Evolutionary conservation across 2,797 vertebrate species (phyloP).

Genomic region (Paratrypauchen microcephalus): DNA sequence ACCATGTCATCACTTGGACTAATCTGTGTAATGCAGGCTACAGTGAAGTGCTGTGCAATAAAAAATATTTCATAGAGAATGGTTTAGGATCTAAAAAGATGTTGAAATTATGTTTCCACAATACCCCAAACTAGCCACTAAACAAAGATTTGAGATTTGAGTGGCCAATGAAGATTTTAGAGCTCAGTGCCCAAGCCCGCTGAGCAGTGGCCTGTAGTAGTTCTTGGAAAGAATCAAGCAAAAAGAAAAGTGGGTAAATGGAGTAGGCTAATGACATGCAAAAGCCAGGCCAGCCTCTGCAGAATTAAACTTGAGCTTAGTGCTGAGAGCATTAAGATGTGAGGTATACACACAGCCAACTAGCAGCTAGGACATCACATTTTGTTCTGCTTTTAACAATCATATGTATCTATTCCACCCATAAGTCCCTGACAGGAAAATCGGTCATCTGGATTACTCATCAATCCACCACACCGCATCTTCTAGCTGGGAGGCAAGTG

Average conservation of each 20-base stretch:
- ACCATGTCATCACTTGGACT: neutral
- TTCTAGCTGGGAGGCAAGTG: neutral
- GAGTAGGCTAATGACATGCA: conserved; percentile 8
- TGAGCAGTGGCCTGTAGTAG: neutral
- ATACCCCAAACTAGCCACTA: neutral
- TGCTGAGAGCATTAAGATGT: neutral
- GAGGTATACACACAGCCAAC: neutral
- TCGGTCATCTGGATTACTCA: too few species aligned
- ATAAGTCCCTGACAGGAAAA: too few species aligned
- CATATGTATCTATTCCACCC: neutral
- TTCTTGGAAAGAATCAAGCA: neutral
- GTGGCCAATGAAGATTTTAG: too few species aligned
- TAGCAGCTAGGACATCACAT: neutral
- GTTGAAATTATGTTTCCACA: neutral
- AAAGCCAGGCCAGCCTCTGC: neutral
- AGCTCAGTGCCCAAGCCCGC: too few species aligned
- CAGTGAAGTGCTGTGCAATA: too few species aligned
- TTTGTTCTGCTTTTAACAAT: neutral
- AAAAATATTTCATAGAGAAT: too few species aligned
- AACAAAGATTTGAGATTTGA: too few species aligned
- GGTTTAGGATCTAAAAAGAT: too few species aligned
- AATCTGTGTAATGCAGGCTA: neutral
- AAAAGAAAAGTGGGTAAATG: conserved; percentile 2
- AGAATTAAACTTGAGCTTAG: neutral
- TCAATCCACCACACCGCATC: neutral